These are phyloP conservation scores for Hylomyscus alleni DNA, from an alignment of 2,797 vertebrate genomes.

Conservation along the genomic window DNA sequence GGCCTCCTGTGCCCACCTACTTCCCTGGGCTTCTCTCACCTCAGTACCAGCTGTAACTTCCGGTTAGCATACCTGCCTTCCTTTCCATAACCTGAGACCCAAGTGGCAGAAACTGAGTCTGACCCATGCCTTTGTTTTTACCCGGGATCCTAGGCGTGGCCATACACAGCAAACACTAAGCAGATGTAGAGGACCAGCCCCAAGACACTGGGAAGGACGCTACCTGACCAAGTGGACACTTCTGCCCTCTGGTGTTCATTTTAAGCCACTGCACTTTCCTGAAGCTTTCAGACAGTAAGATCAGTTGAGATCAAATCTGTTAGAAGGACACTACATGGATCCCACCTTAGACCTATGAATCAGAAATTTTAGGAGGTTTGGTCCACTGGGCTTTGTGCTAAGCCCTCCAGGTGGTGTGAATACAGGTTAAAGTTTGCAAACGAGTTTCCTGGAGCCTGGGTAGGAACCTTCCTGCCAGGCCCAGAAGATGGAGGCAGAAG, in stretches of 20 bases:
- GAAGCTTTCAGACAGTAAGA: neutral
- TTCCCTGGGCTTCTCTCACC: neutral
- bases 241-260: constrained; percentile 74
- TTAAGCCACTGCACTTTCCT: neutral
- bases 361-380: neutral
- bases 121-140: neutral
- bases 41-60: neutral
- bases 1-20: neutral
- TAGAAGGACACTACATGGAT: neutral
- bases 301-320: neutral
- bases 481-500: neutral
- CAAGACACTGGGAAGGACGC: too few species aligned
- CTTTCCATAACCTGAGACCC: neutral
- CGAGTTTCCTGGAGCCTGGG: neutral
- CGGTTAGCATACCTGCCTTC: neutral
- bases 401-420: neutral
- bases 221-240: neutral
- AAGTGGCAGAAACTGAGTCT: neutral
- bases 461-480: neutral
- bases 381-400: neutral
- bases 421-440: neutral
- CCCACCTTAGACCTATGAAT: neutral
- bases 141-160: neutral
- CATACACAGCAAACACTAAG: neutral
- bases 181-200: neutral